Evolutionary conservation across 2,113 vertebrate species (phyloP), one percentile per base, ranked within the genome.

Genomic region (Neomonachus schauinslandi): DNA sequence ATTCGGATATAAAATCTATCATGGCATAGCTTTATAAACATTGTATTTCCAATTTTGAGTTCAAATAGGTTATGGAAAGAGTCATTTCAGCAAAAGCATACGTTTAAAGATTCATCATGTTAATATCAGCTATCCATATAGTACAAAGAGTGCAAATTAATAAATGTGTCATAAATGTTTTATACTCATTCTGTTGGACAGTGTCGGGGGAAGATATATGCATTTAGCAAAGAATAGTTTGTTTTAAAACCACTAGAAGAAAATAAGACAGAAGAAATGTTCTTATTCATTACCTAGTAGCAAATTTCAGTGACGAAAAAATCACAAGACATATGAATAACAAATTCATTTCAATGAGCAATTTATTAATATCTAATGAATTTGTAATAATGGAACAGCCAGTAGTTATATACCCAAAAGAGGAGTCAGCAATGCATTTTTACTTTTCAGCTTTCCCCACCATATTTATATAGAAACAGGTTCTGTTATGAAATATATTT

Each of bases 21-120:
- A 72, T 39, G 65, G 9, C 16, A 94, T 42, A 77, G 14, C 10
- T 22, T 95, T 61, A 11, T 71, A 59, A 31, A 24, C 55, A n/a
- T 28, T 65, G 55, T 12, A 65, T 95, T 97, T 96, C 49, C 8
- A 80, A 49, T 55, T 89, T 55, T 31, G 18, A 93, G n/a, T 89
- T 89, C 83, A 86, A n/a, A 92, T n/a, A 49, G 71, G 31, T 46
- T 67, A 91, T 59, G 36, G 49, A 97, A 95, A 95, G 14, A 97
- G 61, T n/a, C 63, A 92, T 92, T 97, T 98, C 31, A 42, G 39
- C n/a, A 31, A 2, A 9, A 57, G 55, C 57, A 22, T 95, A 19
- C 19, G 11, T 76, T 98, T 89, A 96, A 59, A 92, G 53, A 59
- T 89, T 93, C 16, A 71, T 95, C 76, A 84, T 94, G 16, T 83